Evolutionary conservation across 2,113 vertebrate genomes (phyloP).

Genomic region (Mus spicilegus): DNA sequence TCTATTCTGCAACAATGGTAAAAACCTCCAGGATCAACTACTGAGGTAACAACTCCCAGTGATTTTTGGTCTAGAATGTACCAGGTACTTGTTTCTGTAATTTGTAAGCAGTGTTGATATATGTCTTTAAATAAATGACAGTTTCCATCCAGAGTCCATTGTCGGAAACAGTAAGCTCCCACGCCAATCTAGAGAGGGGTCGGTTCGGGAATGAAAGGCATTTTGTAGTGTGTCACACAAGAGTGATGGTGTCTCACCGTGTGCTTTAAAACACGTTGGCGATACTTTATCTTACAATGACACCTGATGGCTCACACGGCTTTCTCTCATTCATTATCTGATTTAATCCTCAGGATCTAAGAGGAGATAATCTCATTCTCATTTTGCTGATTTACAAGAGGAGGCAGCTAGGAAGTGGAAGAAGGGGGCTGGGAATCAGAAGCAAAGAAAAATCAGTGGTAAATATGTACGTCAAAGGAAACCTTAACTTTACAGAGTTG

Average conservation of each 20-base stretch:
- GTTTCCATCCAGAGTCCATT: slow-evolving; percentile 60
- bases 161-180: slow-evolving; percentile 62
- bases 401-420: slow-evolving; percentile 15
- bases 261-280: slow-evolving; percentile 36
- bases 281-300: slow-evolving; percentile 64
- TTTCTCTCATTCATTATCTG: slow-evolving; percentile 60
- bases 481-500: slow-evolving; percentile 21
- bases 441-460: background rate
- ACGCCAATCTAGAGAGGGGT: slow-evolving; percentile 35
- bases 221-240: slow-evolving; percentile 43
- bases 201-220: slow-evolving; percentile 33
- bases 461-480: slow-evolving; percentile 28
- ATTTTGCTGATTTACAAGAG: slow-evolving; percentile 65
- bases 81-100: background rate
- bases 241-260: slow-evolving; percentile 59
- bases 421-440: background rate
- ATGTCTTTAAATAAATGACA: slow-evolving; percentile 63
- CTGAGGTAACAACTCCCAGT: background rate
- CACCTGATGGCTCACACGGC: slow-evolving; percentile 54
- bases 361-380: slow-evolving; percentile 53
- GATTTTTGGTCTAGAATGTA: slow-evolving; percentile 22
- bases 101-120: background rate
- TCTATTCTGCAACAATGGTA: background rate
- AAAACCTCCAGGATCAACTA: background rate
- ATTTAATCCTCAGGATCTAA: slow-evolving; percentile 61